phyloP scores from a whole-genome alignment of 30 jellyfish, hydroid and myxozoan genomes.

The Aurelia sp. region DNA sequence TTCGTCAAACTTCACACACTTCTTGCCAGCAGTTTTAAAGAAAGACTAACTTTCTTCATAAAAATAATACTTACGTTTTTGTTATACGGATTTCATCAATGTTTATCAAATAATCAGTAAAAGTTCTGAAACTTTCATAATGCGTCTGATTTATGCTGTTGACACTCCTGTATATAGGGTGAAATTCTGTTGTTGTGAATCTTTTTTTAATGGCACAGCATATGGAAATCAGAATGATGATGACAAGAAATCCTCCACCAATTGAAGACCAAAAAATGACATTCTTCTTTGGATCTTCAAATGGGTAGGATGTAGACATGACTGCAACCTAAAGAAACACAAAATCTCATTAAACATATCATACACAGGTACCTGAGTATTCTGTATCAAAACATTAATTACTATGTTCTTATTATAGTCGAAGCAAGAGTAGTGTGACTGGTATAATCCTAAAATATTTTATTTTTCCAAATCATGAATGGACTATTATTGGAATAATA shows the following conservation, averaged over 20 bases:
- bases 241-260: neutral
- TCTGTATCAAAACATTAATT: too few species aligned
- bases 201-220: neutral
- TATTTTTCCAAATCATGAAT: too few species aligned
- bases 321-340: too few species aligned
- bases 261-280: neutral
- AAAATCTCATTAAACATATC: too few species aligned
- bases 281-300: neutral
- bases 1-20: too few species aligned
- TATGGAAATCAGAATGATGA: neutral
- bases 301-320: neutral
- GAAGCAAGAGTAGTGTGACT: too few species aligned
- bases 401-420: too few species aligned
- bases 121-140: conserved; percentile 51
- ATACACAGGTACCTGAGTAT: too few species aligned
- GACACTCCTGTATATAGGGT: neutral
- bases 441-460: too few species aligned
- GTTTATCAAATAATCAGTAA: conserved; percentile 27
- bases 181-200: neutral
- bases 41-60: too few species aligned
- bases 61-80: conserved; percentile 16
- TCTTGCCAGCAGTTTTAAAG: too few species aligned
- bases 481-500: too few species aligned
- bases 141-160: conserved; percentile 8
- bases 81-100: conserved; percentile 6